Percentiles rank a stretch among this genome's conserved stretches.
These are phyloP conservation scores for Laothoe populi DNA, from an alignment of 2,888 invertebrate species.

Conservation along the genomic window DNA sequence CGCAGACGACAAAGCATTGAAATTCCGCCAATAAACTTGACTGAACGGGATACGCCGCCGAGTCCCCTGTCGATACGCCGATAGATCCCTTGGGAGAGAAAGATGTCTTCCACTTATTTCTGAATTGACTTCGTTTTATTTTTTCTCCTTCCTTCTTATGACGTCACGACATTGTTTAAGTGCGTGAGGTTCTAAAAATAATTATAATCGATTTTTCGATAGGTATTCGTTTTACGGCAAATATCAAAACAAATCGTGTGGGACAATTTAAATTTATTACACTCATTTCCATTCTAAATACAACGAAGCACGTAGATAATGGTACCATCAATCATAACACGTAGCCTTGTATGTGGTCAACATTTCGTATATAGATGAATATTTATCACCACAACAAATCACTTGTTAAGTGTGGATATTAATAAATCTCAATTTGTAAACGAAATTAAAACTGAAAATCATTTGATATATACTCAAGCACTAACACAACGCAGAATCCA, in stretches of 20 bases:
- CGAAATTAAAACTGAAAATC: slow-evolving; percentile 1
- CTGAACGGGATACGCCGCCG: slow-evolving; percentile 58
- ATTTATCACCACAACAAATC: slow-evolving; percentile 55
- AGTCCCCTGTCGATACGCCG: slow-evolving; percentile 64
- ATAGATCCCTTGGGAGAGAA: slow-evolving; percentile 65
- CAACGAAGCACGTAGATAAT: slow-evolving; percentile 45
- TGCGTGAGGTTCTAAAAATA: slow-evolving; percentile 30
- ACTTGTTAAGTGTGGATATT: slow-evolving; percentile 41
- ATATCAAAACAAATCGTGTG: slow-evolving; percentile 35
- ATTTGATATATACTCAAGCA: neutral
- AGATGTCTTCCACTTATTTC: slow-evolving; percentile 69
- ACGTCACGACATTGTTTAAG: slow-evolving; percentile 43
- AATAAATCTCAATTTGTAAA: slow-evolving; percentile 42
- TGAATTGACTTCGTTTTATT: slow-evolving; percentile 66
- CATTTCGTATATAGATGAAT: slow-evolving; percentile 45
- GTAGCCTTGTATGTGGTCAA: slow-evolving; percentile 52
- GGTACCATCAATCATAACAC: slow-evolving; percentile 53
- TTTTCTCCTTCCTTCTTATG: slow-evolving; percentile 47
- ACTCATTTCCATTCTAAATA: slow-evolving; percentile 48
- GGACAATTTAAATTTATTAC: slow-evolving; percentile 52
- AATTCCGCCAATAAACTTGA: slow-evolving; percentile 72
- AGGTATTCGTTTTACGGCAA: neutral
- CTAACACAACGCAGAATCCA: too few relatives aligned
- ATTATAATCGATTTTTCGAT: neutral
- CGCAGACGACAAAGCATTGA: slow-evolving; percentile 67